phyloP scores from a whole-genome alignment of 2,888 invertebrate species.

The Drosophila hawaiiensis region DNA sequence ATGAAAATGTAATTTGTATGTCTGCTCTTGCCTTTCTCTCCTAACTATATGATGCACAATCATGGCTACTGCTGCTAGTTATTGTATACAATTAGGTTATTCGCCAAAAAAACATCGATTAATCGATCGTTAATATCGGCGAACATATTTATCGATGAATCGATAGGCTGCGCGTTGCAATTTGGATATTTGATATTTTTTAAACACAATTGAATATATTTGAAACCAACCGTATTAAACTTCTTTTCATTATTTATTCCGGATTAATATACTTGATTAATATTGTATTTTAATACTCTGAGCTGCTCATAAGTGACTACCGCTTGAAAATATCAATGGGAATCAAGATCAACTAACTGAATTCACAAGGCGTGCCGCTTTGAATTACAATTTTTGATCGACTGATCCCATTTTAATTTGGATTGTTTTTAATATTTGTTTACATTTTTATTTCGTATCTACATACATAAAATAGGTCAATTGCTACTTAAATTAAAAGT shows the following conservation, averaged over 20 bases:
- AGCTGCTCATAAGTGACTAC: background rate
- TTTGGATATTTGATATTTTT: background rate
- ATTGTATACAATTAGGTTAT: slow-evolving; percentile 5
- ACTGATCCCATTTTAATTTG: background rate
- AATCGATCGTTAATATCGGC: slow-evolving; percentile 21
- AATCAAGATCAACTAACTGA: background rate
- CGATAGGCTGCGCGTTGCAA: background rate
- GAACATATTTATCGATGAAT: background rate
- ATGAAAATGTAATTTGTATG: slow-evolving; percentile 14
- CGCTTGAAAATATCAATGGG: background rate
- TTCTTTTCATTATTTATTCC: background rate
- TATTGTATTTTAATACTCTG: background rate
- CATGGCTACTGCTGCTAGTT: slow-evolving; percentile 18
- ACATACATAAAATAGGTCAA: background rate
- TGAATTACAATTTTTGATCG: background rate
- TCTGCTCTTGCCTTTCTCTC: slow-evolving; percentile 49
- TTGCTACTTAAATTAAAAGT: background rate
- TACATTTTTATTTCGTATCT: background rate
- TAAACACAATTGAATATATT: background rate
- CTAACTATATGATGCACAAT: slow-evolving; percentile 37
- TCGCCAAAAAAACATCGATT: slow-evolving; percentile 3
- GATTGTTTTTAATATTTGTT: background rate
- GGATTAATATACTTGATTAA: background rate
- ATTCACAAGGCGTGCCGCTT: background rate
- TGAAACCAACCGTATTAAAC: background rate